phyloP scores from a whole-genome alignment of 2,888 invertebrate species.

The Platerodrilus igneus region DNA sequence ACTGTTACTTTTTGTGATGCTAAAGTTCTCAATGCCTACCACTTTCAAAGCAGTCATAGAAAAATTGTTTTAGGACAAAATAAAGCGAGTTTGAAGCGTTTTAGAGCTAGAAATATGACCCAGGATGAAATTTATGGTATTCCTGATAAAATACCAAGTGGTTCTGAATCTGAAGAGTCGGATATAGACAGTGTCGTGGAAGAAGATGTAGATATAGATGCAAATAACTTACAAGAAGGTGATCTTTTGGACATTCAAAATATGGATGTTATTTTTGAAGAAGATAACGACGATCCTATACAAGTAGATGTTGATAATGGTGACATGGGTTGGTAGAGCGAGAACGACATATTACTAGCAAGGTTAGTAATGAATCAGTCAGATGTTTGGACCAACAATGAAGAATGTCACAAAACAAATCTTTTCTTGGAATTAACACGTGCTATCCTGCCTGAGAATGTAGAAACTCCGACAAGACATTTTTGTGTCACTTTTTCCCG shows the following conservation, averaged over 20 bases:
- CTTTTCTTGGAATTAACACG: too few species aligned
- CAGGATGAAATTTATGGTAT: slow-evolving; percentile 3
- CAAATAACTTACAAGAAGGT: background rate
- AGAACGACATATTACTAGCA: too few species aligned
- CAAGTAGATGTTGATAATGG: slow-evolving; percentile 2
- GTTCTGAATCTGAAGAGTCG: slow-evolving; percentile 5
- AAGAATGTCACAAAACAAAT: too few species aligned
- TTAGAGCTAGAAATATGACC: background rate
- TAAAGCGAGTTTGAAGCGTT: background rate
- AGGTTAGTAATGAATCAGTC: too few species aligned
- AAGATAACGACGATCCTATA: slow-evolving; percentile 1
- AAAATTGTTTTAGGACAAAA: background rate
- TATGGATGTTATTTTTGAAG: slow-evolving; percentile 6
- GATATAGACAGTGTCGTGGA: slow-evolving; percentile 1
- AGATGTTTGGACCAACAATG: too few species aligned
- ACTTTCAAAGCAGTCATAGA: slow-evolving; percentile 1
- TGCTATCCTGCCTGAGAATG: too few species aligned
- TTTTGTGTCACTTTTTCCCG: too few species aligned
- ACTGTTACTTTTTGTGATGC: too few species aligned
- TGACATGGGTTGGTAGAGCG: too few species aligned
- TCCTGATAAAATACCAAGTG: too few species aligned
- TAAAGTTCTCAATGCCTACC: background rate
- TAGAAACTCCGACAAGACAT: too few species aligned
- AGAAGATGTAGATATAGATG: slow-evolving; percentile 1
- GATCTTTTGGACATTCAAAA: slow-evolving; percentile 5